These are phyloP conservation scores for Morelia viridis DNA, from an alignment of 2,797 vertebrate genomes.

Conservation along the genomic window DNA sequence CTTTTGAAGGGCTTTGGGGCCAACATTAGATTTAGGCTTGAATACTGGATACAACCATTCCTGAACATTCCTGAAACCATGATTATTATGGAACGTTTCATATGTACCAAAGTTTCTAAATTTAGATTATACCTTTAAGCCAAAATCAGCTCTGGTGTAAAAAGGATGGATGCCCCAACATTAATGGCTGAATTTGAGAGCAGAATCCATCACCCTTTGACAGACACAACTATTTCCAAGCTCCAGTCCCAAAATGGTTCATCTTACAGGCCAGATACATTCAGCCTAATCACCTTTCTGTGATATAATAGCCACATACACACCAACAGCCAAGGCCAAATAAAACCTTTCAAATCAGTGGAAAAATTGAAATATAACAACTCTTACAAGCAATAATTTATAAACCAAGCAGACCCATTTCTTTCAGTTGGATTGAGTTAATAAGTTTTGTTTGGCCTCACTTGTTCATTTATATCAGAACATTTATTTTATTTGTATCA, in stretches of 20 bases:
- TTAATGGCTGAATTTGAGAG: conserved; percentile 34
- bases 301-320: not conserved
- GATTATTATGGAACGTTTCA: conserved; percentile 11
- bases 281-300: not conserved
- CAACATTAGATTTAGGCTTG: conserved; percentile 14
- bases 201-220: conserved; percentile 21
- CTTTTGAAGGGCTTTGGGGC: not conserved
- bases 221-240: not conserved
- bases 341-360: not conserved
- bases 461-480: not conserved
- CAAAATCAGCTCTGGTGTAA: conserved; percentile 35
- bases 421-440: not conserved
- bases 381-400: not conserved
- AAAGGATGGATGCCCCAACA: conserved; percentile 26
- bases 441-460: not conserved
- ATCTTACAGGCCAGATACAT: not conserved
- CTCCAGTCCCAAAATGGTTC: not conserved
- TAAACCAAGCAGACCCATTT: not conserved
- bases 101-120: conserved; percentile 29
- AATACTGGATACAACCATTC: not conserved
- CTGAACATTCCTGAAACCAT: conserved; percentile 26
- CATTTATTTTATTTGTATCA: not conserved
- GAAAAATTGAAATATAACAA: not conserved
- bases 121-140: conserved; percentile 38
- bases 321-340: not conserved